Base-by-base conservation (phyloP, 2,888 invertebrate species). In the Aphodius sticticus region DNA sequence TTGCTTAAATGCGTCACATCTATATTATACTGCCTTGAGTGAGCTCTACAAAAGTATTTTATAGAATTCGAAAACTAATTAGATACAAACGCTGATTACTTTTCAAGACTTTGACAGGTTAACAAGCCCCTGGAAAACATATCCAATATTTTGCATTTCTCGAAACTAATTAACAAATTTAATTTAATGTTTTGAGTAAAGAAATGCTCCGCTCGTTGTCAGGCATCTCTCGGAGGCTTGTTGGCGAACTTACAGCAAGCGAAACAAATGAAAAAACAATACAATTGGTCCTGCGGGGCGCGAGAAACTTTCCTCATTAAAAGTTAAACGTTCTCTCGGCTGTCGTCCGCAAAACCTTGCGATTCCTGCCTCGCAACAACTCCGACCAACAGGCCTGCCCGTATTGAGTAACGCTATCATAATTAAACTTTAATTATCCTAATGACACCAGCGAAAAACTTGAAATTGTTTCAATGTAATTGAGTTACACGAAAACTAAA, bases 111-210 rank as follows among this genome's bases (percentile, higher is more conserved):
- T 26, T 26, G 26, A 26, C 3, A 26, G 26, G 26, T 26, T 26
- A 26, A 26, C 26, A 26, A 26, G 26, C 2, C 26, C 26, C 26
- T 26, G 26, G 26, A 53, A 53, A 53, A 53, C 53, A 53, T 53
- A 53, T 53, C 12, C 53, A 53, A 53, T 53, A 12, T 53, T 53
- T 53, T 12, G 9, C 12, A 12, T 53, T 53, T 53, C 53, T 53
- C 53, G 53, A 53, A 53, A 53, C 53, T 53, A 53, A 53, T 53
- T 53, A 53, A 53, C 53, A 53, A 53, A 53, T 53, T 53, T 53
- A 53, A 53, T 53, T 53, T 53, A 53, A 53, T 12, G 53, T 53
- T 53, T 53, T 53, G 9, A 53, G 53, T 53, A 53, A 5, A 53
- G 53, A 53, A 53, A 53, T 53, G 53, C 9, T 7, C 9, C 7